These are phyloP conservation scores for Drosophila nr. perissopoda DNA, from an alignment of 2,888 invertebrate species.

Conservation along the genomic window DNA sequence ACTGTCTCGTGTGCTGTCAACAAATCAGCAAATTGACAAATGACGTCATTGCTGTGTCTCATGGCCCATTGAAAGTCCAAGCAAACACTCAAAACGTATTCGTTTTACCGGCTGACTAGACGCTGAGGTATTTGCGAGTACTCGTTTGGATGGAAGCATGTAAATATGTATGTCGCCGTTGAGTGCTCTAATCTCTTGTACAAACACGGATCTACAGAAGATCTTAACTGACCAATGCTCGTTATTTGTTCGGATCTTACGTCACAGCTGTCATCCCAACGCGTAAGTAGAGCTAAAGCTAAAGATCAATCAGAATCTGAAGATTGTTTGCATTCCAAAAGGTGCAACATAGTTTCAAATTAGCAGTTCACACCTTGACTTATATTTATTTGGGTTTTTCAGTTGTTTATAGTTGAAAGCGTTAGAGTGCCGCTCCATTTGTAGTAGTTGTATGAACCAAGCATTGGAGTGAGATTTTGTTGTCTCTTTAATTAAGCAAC, in stretches of 20 bases:
- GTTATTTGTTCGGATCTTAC: constrained; percentile 4
- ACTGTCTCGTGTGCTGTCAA: constrained; percentile 55
- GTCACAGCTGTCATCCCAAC: constrained; percentile 18
- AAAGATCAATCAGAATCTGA: constrained; percentile 8
- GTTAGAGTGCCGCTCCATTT: constrained; percentile 51
- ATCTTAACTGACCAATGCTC: constrained; percentile 3
- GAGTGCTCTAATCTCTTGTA: constrained; percentile 38
- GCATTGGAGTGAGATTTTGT: constrained; percentile 36
- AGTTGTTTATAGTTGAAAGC: constrained; percentile 26
- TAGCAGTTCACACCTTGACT: constrained; percentile 48
- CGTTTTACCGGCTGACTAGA: constrained; percentile 48
- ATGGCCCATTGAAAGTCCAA: constrained; percentile 66
- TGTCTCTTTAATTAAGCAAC: constrained; percentile 59
- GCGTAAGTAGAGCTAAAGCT: constrained; percentile 34
- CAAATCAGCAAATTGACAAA: constrained; percentile 69
- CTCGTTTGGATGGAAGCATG: constrained; percentile 5
- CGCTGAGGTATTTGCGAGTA: constrained; percentile 41
- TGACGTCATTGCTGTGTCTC: constrained; percentile 64
- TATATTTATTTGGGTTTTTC: not conserved
- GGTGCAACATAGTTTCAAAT: constrained; percentile 34
- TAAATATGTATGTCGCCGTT: constrained; percentile 24
- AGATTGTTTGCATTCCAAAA: constrained; percentile 22
- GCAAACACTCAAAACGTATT: constrained; percentile 16
- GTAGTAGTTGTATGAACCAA: constrained; percentile 9
- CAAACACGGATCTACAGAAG: constrained; percentile 34